Conservation (phyloP, 1,140 invertebrate species). For the Pseudobourletiella spinata region DNA sequence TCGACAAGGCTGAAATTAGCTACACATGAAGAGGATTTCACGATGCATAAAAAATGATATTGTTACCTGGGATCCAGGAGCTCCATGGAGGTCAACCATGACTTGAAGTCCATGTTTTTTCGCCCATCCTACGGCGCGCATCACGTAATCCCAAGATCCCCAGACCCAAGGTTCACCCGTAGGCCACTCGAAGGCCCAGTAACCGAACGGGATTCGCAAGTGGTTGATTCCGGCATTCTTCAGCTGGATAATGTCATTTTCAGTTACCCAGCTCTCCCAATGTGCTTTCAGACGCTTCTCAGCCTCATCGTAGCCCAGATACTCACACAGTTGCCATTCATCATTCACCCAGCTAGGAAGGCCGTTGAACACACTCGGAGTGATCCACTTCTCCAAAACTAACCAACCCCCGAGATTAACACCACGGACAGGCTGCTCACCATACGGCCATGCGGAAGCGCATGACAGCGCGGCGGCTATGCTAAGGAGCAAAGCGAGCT, state of each 20-base stretch:
- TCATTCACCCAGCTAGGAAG: conserved; percentile 17
- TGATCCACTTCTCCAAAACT: conserved; percentile 34
- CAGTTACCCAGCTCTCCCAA: conserved; percentile 34
- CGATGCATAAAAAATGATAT: no score
- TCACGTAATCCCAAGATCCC: conserved; percentile 32
- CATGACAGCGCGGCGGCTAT: neutral
- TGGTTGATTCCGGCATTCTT: conserved; percentile 33
- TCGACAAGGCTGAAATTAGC: no score
- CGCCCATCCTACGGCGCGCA: conserved; percentile 26
- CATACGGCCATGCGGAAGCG: conserved; percentile 18
- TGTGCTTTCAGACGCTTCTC: conserved; percentile 16
- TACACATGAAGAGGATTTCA: no score
- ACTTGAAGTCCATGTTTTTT: conserved; percentile 28
- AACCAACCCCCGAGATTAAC: conserved; percentile 33
- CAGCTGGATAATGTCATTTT: conserved; percentile 25
- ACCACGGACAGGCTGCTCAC: conserved; percentile 27
- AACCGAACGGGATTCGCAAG: conserved; percentile 30
- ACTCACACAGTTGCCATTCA: conserved; percentile 7
- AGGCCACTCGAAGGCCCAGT: conserved; percentile 30
- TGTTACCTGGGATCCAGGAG: conserved; percentile 29
- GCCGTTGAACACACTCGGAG: conserved; percentile 14
- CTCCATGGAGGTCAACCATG: conserved; percentile 32
- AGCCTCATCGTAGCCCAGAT: conserved; percentile 19
- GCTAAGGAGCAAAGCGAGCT: neutral
- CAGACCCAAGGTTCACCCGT: conserved; percentile 27